Percentiles rank a stretch among this genome's conserved stretches.
phyloP scores from a whole-genome alignment of 1,140 invertebrate genomes.

The Plectus sambesii region DNA sequence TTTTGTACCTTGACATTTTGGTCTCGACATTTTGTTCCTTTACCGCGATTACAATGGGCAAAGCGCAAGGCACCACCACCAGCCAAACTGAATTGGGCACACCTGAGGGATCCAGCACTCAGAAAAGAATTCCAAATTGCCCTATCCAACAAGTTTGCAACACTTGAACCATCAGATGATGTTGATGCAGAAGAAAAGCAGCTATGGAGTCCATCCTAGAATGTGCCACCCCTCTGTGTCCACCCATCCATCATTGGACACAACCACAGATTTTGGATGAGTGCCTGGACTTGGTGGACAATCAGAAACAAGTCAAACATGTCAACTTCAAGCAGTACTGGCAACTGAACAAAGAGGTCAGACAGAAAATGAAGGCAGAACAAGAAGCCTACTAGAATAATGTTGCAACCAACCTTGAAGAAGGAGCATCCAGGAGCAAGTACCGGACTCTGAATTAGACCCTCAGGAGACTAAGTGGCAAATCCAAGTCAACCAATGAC shows the following conservation, averaged over 20 bases:
- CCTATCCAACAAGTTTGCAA: neutral
- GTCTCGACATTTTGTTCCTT: no score
- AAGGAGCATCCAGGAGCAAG: neutral
- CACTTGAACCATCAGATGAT: neutral
- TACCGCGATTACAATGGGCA: constrained; percentile 1
- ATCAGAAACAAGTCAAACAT: neutral
- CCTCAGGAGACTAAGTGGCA: neutral
- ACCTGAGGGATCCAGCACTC: neutral
- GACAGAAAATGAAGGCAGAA: neutral
- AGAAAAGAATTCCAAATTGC: neutral
- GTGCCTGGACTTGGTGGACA: neutral
- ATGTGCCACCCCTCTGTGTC: neutral
- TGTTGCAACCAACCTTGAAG: neutral
- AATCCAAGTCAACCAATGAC: neutral
- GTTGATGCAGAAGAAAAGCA: neutral
- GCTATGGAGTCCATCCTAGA: neutral
- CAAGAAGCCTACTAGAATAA: neutral
- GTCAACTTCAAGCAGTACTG: neutral
- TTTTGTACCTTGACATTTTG: no score
- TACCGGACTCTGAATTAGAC: neutral
- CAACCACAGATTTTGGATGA: neutral
- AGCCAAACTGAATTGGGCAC: neutral
- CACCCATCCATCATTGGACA: neutral
- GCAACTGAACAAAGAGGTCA: neutral
- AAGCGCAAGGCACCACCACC: neutral